Conservation (phyloP, 92 coral and sea anemone species). For the Palythoa heliodiscus region DNA sequence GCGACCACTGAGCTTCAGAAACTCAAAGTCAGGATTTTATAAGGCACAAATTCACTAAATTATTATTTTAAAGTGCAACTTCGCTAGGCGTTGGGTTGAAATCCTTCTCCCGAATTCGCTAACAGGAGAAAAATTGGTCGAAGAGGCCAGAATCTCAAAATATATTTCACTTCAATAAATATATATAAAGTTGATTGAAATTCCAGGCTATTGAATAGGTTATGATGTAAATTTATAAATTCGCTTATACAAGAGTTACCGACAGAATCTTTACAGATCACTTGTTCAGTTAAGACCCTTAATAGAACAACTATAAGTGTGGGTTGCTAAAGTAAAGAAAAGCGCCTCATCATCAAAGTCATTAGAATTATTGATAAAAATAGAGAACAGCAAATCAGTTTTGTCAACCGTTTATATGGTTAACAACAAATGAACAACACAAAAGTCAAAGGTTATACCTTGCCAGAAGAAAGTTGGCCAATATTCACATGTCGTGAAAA, state of each 20-base stretch:
- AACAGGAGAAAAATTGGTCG: no score
- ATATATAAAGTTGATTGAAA: background rate
- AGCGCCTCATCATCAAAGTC: conserved; percentile 1
- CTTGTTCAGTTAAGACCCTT: background rate
- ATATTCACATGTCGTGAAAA: background rate
- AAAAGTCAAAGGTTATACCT: background rate
- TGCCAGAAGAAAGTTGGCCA: background rate
- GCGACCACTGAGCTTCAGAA: no score
- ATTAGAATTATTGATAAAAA: background rate
- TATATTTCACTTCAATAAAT: background rate
- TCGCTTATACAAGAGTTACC: background rate
- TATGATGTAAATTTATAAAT: background rate
- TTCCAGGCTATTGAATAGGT: background rate
- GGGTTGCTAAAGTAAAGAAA: background rate
- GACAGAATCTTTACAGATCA: conserved; percentile 9
- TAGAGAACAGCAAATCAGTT: background rate
- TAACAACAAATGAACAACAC: background rate
- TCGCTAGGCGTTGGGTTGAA: no score
- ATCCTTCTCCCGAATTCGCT: no score
- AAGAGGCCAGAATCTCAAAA: no score
- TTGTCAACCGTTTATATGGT: background rate
- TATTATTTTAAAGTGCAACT: no score
- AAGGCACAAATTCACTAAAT: no score
- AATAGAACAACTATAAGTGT: conserved; percentile 3
- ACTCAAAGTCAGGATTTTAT: no score